These are phyloP conservation scores for Margarornis squamiger DNA, from an alignment of 2,797 vertebrate genomes.

Conservation along the genomic window DNA sequence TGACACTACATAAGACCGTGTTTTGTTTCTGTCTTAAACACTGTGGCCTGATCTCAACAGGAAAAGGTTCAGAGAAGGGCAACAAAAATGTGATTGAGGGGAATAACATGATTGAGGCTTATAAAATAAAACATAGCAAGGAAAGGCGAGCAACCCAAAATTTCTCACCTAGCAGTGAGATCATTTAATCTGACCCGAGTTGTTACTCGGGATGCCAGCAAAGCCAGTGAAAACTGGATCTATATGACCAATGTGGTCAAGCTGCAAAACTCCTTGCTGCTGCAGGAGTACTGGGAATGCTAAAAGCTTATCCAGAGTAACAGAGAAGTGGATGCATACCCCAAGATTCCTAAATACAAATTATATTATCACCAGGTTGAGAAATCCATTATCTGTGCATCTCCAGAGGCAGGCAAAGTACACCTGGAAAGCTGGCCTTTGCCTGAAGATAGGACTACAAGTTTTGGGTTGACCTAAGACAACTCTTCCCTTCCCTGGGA, in stretches of 20 bases:
- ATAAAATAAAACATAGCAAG: not conserved
- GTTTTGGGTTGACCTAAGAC: not conserved
- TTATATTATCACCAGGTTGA: not conserved
- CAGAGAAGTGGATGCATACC: not conserved
- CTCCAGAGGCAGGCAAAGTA: not conserved
- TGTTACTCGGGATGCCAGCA: not conserved
- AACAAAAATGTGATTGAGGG: not conserved
- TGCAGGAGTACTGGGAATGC: not conserved
- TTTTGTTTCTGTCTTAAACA: not conserved
- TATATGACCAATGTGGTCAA: not conserved
- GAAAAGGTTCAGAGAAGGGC: not conserved
- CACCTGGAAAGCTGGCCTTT: not conserved
- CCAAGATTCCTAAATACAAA: not conserved
- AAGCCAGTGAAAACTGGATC: not conserved
- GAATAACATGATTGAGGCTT: not conserved
- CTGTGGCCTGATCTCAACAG: not conserved
- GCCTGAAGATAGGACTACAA: not conserved
- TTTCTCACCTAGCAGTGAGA: not conserved
- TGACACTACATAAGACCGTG: accelerated
- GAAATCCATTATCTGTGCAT: not conserved
- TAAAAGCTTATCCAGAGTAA: not conserved
- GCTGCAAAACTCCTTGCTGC: not conserved
- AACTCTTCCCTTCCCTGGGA: not conserved
- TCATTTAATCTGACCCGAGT: not conserved
- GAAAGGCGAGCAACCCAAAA: not conserved